These are phyloP conservation scores for Sebastes taczanowskii DNA, from an alignment of 2,797 vertebrate genomes.

Conservation along the genomic window DNA sequence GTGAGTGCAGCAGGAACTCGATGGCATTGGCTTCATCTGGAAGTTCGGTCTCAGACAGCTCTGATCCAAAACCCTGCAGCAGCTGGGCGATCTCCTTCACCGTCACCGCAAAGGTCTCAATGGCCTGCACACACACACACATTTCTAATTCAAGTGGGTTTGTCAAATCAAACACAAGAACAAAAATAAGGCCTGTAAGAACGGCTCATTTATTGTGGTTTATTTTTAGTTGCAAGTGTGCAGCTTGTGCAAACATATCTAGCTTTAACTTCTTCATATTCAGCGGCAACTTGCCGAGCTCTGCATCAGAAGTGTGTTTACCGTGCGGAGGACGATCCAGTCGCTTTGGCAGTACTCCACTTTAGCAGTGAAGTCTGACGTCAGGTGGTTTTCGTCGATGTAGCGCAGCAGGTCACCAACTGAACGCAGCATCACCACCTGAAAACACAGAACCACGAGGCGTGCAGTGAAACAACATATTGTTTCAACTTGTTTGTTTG, in stretches of 20 bases:
- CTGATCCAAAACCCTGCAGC: constrained; percentile 93
- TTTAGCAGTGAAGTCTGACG: constrained; percentile 91
- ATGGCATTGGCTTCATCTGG: constrained; percentile 88
- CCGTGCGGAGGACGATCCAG: constrained; percentile 94
- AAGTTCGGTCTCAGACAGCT: constrained; percentile 91
- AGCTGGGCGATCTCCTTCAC: constrained; percentile 97
- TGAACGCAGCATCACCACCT: constrained; percentile 98
- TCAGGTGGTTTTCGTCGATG: constrained; percentile 94
- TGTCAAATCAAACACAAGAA: background rate
- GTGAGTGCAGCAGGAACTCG: constrained; percentile 88
- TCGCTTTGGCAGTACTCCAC: constrained; percentile 93
- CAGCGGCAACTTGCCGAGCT: background rate
- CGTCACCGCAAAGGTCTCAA: constrained; percentile 95
- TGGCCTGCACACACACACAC: constrained; percentile 82
- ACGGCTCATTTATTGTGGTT: background rate
- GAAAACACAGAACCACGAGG: background rate
- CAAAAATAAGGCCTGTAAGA: background rate
- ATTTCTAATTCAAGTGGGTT: background rate
- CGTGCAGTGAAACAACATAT: background rate
- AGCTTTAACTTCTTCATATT: background rate
- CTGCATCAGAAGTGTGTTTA: constrained; percentile 59
- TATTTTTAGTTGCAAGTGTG: background rate
- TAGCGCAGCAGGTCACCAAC: constrained; percentile 93
- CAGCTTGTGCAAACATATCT: background rate
- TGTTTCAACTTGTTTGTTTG: background rate